Evolutionary conservation across 1,140 invertebrate species (phyloP).

Genomic region (Bombyx mandarina): DNA sequence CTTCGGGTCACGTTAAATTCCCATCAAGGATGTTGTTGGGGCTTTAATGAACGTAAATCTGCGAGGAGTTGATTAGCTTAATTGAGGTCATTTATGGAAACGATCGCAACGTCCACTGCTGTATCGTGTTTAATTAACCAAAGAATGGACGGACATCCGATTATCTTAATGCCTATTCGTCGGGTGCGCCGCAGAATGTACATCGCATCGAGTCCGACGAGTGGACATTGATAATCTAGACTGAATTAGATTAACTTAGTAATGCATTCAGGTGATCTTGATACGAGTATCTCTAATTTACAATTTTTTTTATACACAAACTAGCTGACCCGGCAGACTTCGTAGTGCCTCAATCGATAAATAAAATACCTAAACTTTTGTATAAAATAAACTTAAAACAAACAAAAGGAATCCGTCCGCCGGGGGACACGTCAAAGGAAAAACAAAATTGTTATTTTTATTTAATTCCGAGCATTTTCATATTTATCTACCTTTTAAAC

Average conservation of each 20-base stretch:
- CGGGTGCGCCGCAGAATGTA: slow-evolving; percentile 5
- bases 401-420: too few species aligned
- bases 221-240: neutral
- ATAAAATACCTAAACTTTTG: too few species aligned
- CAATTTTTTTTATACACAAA: too few species aligned
- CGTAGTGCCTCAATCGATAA: too few species aligned
- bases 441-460: too few species aligned
- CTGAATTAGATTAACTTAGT: neutral
- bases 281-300: too few species aligned
- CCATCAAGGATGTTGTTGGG: slow-evolving; percentile 17
- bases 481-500: too few species aligned
- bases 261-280: too few species aligned
- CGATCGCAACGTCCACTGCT: slow-evolving; percentile 39
- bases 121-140: slow-evolving; percentile 65
- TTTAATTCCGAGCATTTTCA: too few species aligned
- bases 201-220: neutral
- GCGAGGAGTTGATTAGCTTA: slow-evolving; percentile 57
- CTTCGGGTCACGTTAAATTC: slow-evolving; percentile 10
- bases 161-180: slow-evolving; percentile 48
- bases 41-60: slow-evolving; percentile 36
- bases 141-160: slow-evolving; percentile 48
- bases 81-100: slow-evolving; percentile 55
- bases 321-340: too few species aligned
- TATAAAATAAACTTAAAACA: too few species aligned
- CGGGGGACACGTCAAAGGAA: too few species aligned